Evolutionary conservation across 1,140 invertebrate species (phyloP).

Genomic region (Anagrus nilaparvatae): DNA sequence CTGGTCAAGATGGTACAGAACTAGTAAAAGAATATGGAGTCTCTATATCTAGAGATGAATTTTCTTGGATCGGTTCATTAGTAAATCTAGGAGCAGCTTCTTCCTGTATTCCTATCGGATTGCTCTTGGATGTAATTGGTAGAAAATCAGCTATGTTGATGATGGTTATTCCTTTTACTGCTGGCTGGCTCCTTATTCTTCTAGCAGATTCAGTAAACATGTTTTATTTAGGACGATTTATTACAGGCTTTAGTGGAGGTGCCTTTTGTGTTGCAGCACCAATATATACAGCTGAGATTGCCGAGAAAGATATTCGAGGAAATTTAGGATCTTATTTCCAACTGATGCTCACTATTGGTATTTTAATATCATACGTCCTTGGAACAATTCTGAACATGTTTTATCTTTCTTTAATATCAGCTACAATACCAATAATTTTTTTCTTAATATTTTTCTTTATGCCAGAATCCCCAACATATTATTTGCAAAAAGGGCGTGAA

Average conservation of each 20-base stretch:
- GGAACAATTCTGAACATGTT: conserved; percentile 47
- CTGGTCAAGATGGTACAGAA: conserved; percentile 42
- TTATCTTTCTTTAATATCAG: conserved; percentile 55
- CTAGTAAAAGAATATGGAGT: conserved; percentile 46
- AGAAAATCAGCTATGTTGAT: conserved; percentile 63
- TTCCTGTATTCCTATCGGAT: conserved; percentile 60
- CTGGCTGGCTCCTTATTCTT: conserved; percentile 69
- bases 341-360: conserved; percentile 64
- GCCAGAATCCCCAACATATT: conserved; percentile 60
- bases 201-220: conserved; percentile 53
- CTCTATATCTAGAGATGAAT: conserved; percentile 38
- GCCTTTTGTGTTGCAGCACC: conserved; percentile 67
- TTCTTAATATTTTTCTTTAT: conserved; percentile 60
- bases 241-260: conserved; percentile 63
- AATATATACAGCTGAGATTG: conserved; percentile 73
- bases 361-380: conserved; percentile 56
- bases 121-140: conserved; percentile 64
- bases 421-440: conserved; percentile 55
- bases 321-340: conserved; percentile 70
- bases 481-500: conserved; percentile 48
- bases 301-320: conserved; percentile 67
- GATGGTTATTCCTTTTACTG: conserved; percentile 56
- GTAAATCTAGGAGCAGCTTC: conserved; percentile 61
- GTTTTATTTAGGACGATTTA: conserved; percentile 62
- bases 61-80: conserved; percentile 63